phyloP scores from a whole-genome alignment of 2,113 vertebrate genomes.

The Pteropus alecto region DNA sequence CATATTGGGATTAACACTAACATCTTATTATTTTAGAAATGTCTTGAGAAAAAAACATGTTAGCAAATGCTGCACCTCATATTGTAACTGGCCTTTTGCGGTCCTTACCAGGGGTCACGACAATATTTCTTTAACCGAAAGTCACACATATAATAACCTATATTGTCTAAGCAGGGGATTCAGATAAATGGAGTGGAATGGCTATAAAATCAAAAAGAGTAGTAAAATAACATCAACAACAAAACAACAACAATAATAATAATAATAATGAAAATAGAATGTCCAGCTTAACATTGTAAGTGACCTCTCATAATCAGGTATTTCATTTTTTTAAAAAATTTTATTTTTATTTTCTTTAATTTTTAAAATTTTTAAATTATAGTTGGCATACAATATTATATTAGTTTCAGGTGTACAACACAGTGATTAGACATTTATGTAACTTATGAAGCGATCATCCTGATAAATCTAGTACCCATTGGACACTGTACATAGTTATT shows the following conservation, averaged over 20 bases:
- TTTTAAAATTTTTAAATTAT: too few species aligned
- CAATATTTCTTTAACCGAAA: background rate
- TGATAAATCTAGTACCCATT: too few species aligned
- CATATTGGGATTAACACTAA: background rate
- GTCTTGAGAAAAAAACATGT: background rate
- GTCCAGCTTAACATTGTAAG: background rate
- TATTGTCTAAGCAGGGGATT: background rate
- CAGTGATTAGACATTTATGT: too few species aligned
- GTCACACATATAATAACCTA: background rate
- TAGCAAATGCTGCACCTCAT: background rate
- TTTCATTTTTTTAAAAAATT: background rate
- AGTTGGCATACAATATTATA: too few species aligned
- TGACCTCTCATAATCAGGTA: background rate
- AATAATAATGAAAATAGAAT: background rate
- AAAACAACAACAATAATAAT: background rate
- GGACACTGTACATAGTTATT: too few species aligned
- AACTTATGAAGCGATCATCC: too few species aligned
- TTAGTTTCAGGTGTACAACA: too few species aligned
- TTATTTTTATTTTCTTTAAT: too few species aligned
- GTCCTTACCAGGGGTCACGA: background rate
- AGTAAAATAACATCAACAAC: background rate
- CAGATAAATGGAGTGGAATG: background rate
- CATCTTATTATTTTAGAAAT: background rate
- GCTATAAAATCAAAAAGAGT: background rate
- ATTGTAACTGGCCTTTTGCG: background rate